A percentile compares a stretch with the other conserved stretches of the same genome.
Conservation (phyloP, 2,888 invertebrate genomes). For the Blastobasis lacticolella region DNA sequence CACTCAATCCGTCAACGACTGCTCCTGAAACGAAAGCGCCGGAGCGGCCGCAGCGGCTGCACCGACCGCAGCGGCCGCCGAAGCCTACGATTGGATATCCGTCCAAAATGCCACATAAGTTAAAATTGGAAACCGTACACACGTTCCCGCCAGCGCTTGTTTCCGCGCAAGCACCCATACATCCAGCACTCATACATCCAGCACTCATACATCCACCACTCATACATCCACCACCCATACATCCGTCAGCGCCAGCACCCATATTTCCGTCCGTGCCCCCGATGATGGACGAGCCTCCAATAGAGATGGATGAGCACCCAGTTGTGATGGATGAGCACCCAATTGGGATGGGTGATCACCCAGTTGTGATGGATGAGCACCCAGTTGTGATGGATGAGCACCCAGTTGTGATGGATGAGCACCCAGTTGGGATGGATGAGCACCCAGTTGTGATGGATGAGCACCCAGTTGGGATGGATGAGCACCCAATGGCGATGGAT, state of each 20-base stretch:
- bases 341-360: too few relatives aligned
- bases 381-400: too few relatives aligned
- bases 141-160: not conserved
- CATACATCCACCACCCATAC: not conserved
- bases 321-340: too few relatives aligned
- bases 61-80: not conserved
- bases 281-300: too few relatives aligned
- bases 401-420: too few relatives aligned
- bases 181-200: not conserved
- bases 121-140: too few relatives aligned
- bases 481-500: too few relatives aligned
- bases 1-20: not conserved
- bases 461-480: too few relatives aligned
- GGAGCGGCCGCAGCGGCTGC: not conserved
- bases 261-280: not conserved
- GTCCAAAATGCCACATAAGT: not conserved
- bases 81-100: not conserved
- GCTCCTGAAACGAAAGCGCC: not conserved
- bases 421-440: too few relatives aligned
- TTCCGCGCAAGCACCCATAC: not conserved
- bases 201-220: not conserved
- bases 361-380: too few relatives aligned
- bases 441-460: too few relatives aligned
- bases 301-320: too few relatives aligned
- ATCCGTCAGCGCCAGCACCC: not conserved